Percentiles rank a stretch among this genome's conserved stretches.
Evolutionary conservation across 2,797 vertebrate genomes (phyloP).

Genomic region (Enteromius viviparus): DNA sequence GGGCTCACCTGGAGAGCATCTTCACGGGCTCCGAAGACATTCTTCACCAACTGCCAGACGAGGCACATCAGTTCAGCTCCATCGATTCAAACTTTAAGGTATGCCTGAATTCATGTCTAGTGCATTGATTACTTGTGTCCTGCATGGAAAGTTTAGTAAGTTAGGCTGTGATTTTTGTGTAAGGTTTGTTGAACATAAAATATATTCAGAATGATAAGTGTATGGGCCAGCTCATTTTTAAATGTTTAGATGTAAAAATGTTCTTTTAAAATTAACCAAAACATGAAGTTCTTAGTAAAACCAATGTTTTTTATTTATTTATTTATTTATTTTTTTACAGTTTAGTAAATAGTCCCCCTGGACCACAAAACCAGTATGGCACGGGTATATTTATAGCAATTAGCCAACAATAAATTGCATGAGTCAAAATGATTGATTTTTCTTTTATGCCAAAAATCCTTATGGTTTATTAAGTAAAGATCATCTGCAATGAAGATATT

Average conservation of each 20-base stretch:
- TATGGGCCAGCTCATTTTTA: not conserved
- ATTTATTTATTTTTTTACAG: not conserved
- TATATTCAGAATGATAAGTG: not conserved
- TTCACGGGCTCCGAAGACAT: constrained; percentile 87
- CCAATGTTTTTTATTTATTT: not conserved
- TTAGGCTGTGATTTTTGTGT: not conserved
- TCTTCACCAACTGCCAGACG: constrained; percentile 81
- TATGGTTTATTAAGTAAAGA: not conserved
- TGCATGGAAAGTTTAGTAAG: not conserved
- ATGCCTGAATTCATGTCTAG: not conserved
- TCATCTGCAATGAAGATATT: not conserved
- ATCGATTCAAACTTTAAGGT: constrained; percentile 84
- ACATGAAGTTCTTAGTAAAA: not conserved
- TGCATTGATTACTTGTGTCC: not conserved
- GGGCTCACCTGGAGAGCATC: constrained; percentile 86
- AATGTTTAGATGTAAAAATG: not conserved
- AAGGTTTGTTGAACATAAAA: not conserved
- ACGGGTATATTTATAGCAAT: not conserved
- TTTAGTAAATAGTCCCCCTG: not conserved
- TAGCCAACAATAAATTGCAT: not conserved
- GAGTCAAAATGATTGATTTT: not conserved
- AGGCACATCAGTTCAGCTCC: constrained; percentile 79
- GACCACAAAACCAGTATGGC: not conserved
- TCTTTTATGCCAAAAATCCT: not conserved
- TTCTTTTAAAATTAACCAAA: not conserved